Conservation (phyloP, 2,113 vertebrate genomes). For the Lasiurus borealis region DNA sequence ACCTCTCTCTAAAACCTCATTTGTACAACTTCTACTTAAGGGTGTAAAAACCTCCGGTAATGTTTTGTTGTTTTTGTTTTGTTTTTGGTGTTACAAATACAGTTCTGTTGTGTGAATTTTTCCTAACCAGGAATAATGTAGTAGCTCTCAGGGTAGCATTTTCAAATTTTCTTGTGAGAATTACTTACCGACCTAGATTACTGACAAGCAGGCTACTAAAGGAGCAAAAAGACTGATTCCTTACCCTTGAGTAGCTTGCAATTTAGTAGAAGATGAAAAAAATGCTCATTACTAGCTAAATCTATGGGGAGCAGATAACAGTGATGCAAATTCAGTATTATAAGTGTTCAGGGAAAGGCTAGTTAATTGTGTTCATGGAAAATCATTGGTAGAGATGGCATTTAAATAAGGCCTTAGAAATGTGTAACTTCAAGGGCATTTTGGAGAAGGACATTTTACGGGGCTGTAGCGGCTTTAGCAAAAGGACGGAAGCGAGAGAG, state of each 20-base stretch:
- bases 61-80: not conserved
- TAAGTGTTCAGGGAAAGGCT: not conserved
- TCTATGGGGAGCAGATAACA: not conserved
- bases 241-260: not conserved
- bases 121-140: not conserved
- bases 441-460: not conserved
- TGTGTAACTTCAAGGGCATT: not conserved
- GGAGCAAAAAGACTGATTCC: not conserved
- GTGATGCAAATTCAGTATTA: not conserved
- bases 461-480: not conserved
- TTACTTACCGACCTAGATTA: slow-evolving; percentile 18
- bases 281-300: not conserved
- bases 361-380: not conserved
- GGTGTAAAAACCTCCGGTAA: not conserved
- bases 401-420: not conserved
- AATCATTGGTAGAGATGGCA: not conserved
- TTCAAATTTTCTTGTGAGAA: slow-evolving; percentile 58
- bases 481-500: not conserved
- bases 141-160: not conserved
- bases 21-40: slow-evolving; percentile 31
- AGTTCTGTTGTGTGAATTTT: not conserved
- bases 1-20: slow-evolving; percentile 38
- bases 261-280: slow-evolving; percentile 1
- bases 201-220: slow-evolving; percentile 5
- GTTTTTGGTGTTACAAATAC: slow-evolving; percentile 4